phyloP scores from a whole-genome alignment of 2,888 invertebrate genomes.

The Eupithecia tripunctaria region DNA sequence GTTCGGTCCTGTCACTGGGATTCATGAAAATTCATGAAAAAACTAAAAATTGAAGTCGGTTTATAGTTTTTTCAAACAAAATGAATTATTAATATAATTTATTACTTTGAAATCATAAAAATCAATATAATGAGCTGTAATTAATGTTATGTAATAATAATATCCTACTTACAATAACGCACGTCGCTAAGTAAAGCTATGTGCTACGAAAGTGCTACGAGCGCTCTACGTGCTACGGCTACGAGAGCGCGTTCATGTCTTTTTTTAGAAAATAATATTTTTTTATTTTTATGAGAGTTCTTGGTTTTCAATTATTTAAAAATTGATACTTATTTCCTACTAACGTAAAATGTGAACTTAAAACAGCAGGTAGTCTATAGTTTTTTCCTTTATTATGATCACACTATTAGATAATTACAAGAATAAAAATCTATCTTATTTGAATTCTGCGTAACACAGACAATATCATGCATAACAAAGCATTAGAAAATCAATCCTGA shows the following conservation, averaged over 20 bases:
- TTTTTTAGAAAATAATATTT: not conserved
- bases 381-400: not conserved
- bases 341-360: not conserved
- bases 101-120: not conserved
- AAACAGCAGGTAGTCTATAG: too few species aligned
- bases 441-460: not conserved
- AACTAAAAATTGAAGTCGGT: too few species aligned
- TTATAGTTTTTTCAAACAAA: too few species aligned
- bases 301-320: too few species aligned
- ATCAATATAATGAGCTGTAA: not conserved
- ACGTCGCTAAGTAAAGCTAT: not conserved
- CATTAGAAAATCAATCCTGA: not conserved
- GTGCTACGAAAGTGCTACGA: conserved; percentile 36
- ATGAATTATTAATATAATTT: too few species aligned
- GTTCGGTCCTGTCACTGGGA: too few species aligned
- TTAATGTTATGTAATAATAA: too few species aligned
- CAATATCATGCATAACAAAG: too few species aligned
- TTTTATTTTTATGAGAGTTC: not conserved
- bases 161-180: too few species aligned
- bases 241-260: conserved; percentile 39
- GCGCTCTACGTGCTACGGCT: conserved; percentile 35
- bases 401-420: not conserved
- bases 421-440: not conserved
- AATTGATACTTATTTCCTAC: too few species aligned
- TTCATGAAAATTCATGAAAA: too few species aligned